Conservation (phyloP, 2,797 vertebrate species). For the Poeciliopsis infans region DNA sequence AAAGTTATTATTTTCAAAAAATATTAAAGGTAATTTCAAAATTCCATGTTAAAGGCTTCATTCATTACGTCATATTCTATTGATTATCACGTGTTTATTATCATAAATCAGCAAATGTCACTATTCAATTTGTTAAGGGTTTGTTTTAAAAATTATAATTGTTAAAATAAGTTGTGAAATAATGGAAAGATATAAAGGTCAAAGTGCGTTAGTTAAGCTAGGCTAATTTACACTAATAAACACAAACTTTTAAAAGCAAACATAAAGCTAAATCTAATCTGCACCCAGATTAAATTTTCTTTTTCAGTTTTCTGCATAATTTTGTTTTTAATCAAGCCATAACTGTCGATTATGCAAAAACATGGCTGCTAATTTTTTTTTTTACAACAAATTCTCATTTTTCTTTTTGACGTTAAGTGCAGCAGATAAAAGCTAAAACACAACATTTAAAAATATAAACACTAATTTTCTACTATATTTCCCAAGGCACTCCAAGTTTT, state of each 20-base stretch:
- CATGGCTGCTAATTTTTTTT: neutral
- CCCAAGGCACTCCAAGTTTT: neutral
- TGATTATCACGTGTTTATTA: neutral
- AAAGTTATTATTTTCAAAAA: neutral
- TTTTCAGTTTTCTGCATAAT: neutral
- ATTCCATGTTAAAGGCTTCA: neutral
- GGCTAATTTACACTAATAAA: neutral
- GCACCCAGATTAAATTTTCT: neutral
- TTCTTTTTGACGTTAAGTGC: constrained; percentile 1
- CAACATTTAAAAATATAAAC: neutral
- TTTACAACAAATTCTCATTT: neutral
- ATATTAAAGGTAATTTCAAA: neutral
- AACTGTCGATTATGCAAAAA: neutral
- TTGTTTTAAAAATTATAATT: neutral
- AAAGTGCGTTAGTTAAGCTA: neutral
- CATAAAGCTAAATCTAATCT: neutral
- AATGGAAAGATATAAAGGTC: neutral
- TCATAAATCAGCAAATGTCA: neutral
- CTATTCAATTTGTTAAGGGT: neutral
- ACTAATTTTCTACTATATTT: neutral
- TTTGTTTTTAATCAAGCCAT: neutral
- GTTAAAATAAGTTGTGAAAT: neutral
- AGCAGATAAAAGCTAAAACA: neutral
- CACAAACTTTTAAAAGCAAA: neutral
- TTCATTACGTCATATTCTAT: neutral